Evolutionary conservation across 2,888 invertebrate genomes (phyloP), one percentile per base, ranked within the genome.

Genomic region (Dioctria rufipes): DNA sequence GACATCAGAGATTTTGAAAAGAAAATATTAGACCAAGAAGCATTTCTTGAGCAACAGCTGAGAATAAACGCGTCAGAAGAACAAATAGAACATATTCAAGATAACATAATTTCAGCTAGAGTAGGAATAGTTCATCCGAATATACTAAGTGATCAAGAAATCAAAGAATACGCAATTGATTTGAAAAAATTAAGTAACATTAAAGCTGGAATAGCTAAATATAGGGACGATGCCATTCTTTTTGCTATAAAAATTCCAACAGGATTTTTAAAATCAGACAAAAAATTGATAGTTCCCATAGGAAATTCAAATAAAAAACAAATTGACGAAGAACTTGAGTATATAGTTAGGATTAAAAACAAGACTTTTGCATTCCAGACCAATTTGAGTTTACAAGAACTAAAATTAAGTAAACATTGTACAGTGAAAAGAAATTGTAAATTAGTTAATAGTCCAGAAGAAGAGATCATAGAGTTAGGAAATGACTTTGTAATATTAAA

Each of bases 11-110:
- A 75, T 25, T n/a, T 43, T 40, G 71, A 60, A 60, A 71, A 65
- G 13, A 11, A 75, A 67, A 4, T 80, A 51, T 43, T 75, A 6
- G n/a, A 13, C 40, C 63, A 69, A n/a, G 67, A 78, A 5, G 4
- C 58, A 11, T 80, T 63, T 9, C 13, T 80, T 37, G 80, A 25
- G 25, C 25, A 25, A 25, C 25, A 25, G 25, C 25, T 25, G 25
- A 25, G 25, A 25, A 25, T 25, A 25, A 25, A 25, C 25, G 25
- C 25, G 25, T 25, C 2, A 25, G 25, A 37, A 63, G 25, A 63
- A 37, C n/a, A 63, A 37, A 25, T 63, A 63, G 63, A 63, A 5
- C 13, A 37, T 37, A 61, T 61, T 37, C 37, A 61, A 61, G 5
- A 61, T 6, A 61, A 63, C 25, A 63, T 63, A 6, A 37, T 37